Conservation (phyloP, 2,888 invertebrate species). For the Aleiodes testaceus region DNA sequence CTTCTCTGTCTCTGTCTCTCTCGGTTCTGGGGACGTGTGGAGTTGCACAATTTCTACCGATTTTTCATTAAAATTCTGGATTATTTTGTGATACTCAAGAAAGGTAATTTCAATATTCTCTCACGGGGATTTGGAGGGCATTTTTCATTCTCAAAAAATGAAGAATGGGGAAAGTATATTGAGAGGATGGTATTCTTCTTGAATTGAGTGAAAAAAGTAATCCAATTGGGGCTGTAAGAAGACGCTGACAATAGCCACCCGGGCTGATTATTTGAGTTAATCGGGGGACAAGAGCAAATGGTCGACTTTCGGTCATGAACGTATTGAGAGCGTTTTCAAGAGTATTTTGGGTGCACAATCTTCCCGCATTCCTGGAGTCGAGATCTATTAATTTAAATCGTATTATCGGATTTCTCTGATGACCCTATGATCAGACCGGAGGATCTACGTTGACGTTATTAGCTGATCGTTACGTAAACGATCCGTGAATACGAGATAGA, state of each 20-base stretch:
- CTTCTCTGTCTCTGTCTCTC: constrained; percentile 51
- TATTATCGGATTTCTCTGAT: neutral
- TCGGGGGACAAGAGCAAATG: constrained; percentile 56
- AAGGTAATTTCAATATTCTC: constrained; percentile 27
- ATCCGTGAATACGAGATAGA: constrained; percentile 69
- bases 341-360: constrained; percentile 43
- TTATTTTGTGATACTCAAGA: no score
- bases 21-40: no score
- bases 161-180: constrained; percentile 9
- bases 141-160: constrained; percentile 36
- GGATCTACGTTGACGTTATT: constrained; percentile 60
- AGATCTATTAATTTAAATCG: neutral
- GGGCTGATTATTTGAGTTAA: constrained; percentile 49
- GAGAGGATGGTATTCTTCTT: constrained; percentile 8
- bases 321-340: neutral
- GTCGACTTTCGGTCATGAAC: constrained; percentile 29
- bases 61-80: no score
- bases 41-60: no score
- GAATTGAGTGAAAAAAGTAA: constrained; percentile 50
- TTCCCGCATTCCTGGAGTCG: constrained; percentile 45
- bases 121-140: constrained; percentile 34
- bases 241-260: constrained; percentile 51
- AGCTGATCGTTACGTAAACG: constrained; percentile 65
- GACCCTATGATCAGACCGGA: constrained; percentile 18
- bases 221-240: constrained; percentile 54